Percentiles rank a stretch among this genome's conserved stretches.
Evolutionary conservation across 2,888 invertebrate species (phyloP).

Genomic region (Agriopis marginaria): DNA sequence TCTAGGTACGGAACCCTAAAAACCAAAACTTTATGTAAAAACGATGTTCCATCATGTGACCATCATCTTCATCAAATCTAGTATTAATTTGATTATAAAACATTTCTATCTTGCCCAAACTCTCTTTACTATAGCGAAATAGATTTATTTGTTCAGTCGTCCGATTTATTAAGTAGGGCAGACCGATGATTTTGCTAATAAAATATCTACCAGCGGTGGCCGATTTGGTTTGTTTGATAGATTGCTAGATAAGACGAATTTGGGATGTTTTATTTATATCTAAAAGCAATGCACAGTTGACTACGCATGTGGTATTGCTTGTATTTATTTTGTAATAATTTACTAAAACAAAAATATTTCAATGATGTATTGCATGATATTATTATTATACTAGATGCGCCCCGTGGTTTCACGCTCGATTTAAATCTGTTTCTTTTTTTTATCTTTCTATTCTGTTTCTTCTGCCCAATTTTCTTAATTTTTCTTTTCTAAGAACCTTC

Average conservation of each 20-base stretch:
- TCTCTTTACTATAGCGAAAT: conserved; percentile 27
- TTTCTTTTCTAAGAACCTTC: too few relatives aligned
- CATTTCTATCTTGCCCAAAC: conserved; percentile 13
- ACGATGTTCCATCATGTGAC: too few relatives aligned
- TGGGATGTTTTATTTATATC: conserved; percentile 36
- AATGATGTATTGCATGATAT: too few relatives aligned
- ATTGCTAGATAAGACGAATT: conserved; percentile 39
- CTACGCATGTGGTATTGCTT: not conserved
- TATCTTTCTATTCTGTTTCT: too few relatives aligned
- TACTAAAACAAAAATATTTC: too few relatives aligned
- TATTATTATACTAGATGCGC: too few relatives aligned
- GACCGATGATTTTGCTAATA: conserved; percentile 45
- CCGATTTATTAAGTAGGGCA: conserved; percentile 46
- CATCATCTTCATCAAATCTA: not conserved
- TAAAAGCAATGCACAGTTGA: conserved; percentile 2
- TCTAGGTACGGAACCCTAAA: too few relatives aligned
- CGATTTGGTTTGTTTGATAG: conserved; percentile 43
- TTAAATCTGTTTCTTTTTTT: too few relatives aligned
- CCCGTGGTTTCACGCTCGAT: too few relatives aligned
- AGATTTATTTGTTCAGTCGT: conserved; percentile 42
- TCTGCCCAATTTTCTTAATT: too few relatives aligned
- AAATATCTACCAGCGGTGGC: conserved; percentile 37
- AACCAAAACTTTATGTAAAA: too few relatives aligned
- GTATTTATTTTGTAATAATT: not conserved
- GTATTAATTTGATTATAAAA: not conserved